Evolutionary conservation across 2,888 invertebrate genomes (phyloP).

Genomic region (Synergus japonicus): DNA sequence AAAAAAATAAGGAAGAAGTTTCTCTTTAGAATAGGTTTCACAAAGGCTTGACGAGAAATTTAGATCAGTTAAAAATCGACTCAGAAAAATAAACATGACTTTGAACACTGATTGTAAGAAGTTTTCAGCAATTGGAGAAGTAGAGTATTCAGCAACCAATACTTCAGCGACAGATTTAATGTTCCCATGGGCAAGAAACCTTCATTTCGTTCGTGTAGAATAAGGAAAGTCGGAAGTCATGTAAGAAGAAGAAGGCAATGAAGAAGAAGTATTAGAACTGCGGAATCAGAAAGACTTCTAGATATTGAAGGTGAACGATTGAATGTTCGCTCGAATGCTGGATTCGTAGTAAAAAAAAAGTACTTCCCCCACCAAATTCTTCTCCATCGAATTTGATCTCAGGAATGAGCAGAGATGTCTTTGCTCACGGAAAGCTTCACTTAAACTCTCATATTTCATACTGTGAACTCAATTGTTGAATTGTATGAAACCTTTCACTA

Average conservation of each 20-base stretch:
- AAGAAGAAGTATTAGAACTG: constrained; percentile 34
- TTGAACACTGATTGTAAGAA: background rate
- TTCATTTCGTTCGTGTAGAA: constrained; percentile 43
- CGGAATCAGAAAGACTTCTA: constrained; percentile 21
- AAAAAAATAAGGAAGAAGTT: background rate
- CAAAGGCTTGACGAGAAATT: background rate
- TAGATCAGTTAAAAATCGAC: background rate
- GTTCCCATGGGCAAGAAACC: constrained; percentile 48
- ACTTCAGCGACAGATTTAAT: constrained; percentile 49
- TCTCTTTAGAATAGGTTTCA: background rate
- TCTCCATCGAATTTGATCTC: constrained; percentile 8
- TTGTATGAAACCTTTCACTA: background rate
- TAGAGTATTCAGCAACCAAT: constrained; percentile 20
- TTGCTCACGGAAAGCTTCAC: constrained; percentile 31
- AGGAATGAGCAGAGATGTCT: constrained; percentile 1
- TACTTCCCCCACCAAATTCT: background rate
- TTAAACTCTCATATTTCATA: constrained; percentile 34
- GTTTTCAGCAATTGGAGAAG: constrained; percentile 23
- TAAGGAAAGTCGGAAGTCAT: constrained; percentile 24
- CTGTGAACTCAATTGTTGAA: constrained; percentile 1
- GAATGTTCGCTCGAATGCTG: constrained; percentile 28
- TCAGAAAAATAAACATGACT: background rate
- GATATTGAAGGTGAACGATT: constrained; percentile 30
- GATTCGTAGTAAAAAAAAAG: constrained; percentile 14
- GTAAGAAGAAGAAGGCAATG: constrained; percentile 35